phyloP scores from a whole-genome alignment of 2,888 invertebrate species.

The Cacoxenus indagator region DNA sequence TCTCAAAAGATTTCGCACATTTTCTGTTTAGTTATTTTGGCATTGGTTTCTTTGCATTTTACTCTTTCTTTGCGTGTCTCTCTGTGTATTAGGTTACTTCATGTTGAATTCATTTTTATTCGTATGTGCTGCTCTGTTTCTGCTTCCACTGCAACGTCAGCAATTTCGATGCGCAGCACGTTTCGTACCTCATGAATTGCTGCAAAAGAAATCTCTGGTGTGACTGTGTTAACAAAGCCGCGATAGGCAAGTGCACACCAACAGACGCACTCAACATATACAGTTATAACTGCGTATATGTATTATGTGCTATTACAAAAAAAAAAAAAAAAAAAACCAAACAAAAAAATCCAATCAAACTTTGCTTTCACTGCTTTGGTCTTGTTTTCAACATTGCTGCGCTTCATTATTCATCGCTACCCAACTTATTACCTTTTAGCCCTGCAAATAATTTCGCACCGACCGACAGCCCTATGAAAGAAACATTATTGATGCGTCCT shows the following conservation, averaged over 20 bases:
- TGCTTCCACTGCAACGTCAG: background rate
- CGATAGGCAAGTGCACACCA: slow-evolving; percentile 41
- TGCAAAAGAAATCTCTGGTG: slow-evolving; percentile 7
- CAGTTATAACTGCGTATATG: background rate
- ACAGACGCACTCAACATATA: slow-evolving; percentile 22
- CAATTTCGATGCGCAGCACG: slow-evolving; percentile 8
- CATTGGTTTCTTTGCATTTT: background rate
- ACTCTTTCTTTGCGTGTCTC: too few species aligned
- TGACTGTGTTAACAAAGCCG: slow-evolving; percentile 18
- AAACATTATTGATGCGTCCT: too few species aligned
- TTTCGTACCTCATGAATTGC: background rate
- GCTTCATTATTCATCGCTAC: too few species aligned
- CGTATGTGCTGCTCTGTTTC: background rate
- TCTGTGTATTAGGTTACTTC: too few species aligned
- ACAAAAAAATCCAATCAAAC: too few species aligned
- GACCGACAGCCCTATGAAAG: too few species aligned
- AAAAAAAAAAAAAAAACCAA: too few species aligned
- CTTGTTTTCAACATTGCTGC: too few species aligned
- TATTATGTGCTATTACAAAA: background rate
- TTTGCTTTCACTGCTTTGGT: too few species aligned
- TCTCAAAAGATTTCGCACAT: slow-evolving; percentile 6
- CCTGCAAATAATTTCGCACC: too few species aligned
- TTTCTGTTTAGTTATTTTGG: background rate
- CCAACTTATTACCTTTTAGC: too few species aligned
- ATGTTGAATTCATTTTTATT: background rate